A percentile compares a stretch with the other conserved stretches of the same genome.
Evolutionary conservation across 1,140 invertebrate species (phyloP).

Genomic region (Rhagoletis pomonella): DNA sequence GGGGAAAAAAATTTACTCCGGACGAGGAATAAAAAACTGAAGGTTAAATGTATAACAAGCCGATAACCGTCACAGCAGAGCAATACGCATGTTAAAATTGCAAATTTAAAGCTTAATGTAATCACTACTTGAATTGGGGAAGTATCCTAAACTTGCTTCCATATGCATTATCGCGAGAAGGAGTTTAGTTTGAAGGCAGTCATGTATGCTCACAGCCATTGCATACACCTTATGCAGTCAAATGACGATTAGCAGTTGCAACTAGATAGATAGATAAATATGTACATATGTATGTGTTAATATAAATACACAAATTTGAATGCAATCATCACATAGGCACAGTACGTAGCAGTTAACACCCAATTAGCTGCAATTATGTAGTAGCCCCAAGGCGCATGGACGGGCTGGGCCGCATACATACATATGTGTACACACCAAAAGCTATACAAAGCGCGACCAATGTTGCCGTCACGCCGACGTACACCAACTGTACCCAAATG

Average conservation of each 20-base stretch:
- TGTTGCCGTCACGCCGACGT: not conserved
- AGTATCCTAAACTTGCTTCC: too few species aligned
- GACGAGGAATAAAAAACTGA: too few species aligned
- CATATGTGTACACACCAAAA: not conserved
- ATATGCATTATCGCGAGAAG: too few species aligned
- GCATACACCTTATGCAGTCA: too few species aligned
- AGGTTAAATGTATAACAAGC: too few species aligned
- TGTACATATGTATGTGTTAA: not conserved
- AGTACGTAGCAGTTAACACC: constrained; percentile 21
- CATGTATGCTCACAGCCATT: too few species aligned
- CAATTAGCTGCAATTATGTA: constrained; percentile 45
- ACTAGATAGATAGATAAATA: not conserved
- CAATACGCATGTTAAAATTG: too few species aligned
- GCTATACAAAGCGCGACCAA: constrained; percentile 24
- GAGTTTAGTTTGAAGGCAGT: too few species aligned
- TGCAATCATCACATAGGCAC: constrained; percentile 12
- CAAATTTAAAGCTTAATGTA: too few species aligned
- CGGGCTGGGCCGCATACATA: not conserved
- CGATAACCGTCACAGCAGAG: too few species aligned
- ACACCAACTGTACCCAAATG: constrained; percentile 5
- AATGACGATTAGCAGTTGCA: not conserved
- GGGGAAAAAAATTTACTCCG: too few species aligned
- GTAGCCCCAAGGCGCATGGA: constrained; percentile 10
- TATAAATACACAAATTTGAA: constrained; percentile 14
- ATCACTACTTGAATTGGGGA: too few species aligned